Evolutionary conservation across 2,888 invertebrate species (phyloP), one percentile per base, ranked within the genome.

Genomic region (Patella ulyssiponensis): DNA sequence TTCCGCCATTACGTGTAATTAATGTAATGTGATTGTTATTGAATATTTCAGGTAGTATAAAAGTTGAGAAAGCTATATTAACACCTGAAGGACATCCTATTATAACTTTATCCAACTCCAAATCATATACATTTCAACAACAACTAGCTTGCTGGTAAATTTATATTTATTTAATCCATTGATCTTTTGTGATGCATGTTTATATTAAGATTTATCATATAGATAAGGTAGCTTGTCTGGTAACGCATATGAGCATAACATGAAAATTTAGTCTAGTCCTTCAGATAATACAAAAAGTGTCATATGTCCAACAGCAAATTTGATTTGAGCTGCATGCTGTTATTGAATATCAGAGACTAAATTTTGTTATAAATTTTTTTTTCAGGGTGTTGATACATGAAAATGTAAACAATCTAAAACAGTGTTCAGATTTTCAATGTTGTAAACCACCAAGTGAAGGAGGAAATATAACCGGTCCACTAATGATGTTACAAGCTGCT

Each of bases 91-190:
- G 96, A 51, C 94, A 95, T 89, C 97, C 97, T 0, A 93, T 97
- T 89, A 93, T 98, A 82, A 94, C 95, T n/a, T 93, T 98, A 56
- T 95, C 95, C 54, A 96, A 95, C 89, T 96, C 96, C 44, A 95
- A 95, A 90, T 95, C 96, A 2, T 98, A 95, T 89, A 95, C 96
- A 78, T 98, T 95, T 91, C 95, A 95, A 85, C 93, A 94, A 83
- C 95, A 95, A 88, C 93, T 98, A 88, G 94, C 86, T 71, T 87
- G 89, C 79, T 92, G 95, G 95, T 92, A 93, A 81, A 87, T 83
- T 53, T 69, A 17, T 71, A 23, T 9, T 44, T 44, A 44, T 44
- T 44, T 44, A 44, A 44, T 44, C 44, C 44, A 44, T 44, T 44
- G 44, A 44, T 44, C 44, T 71, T 11, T 54, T 7, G 33, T 72